Evolutionary conservation across 1,140 invertebrate species (phyloP).

Genomic region (Drosophila elegans): DNA sequence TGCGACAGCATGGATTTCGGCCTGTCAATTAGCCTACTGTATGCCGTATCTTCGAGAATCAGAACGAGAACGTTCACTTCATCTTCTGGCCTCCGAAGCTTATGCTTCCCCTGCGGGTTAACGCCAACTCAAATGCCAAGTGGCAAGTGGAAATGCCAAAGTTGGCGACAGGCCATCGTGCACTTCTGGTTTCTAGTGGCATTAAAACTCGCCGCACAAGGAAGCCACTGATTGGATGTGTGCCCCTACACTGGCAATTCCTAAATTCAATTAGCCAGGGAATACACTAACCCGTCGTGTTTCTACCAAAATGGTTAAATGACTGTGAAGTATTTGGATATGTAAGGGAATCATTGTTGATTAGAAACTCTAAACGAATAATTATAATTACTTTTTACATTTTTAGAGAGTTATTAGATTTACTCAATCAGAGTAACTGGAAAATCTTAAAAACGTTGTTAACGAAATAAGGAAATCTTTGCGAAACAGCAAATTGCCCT

Average conservation of each 20-base stretch:
- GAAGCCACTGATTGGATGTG: conserved; percentile 37
- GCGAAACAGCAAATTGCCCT: too few relatives aligned
- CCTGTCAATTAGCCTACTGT: conserved; percentile 68
- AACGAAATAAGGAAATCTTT: too few relatives aligned
- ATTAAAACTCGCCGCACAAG: conserved; percentile 37
- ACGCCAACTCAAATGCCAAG: conserved; percentile 61
- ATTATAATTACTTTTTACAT: too few relatives aligned
- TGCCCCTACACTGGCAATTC: background rate
- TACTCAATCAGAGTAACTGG: too few relatives aligned
- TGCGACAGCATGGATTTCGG: conserved; percentile 15
- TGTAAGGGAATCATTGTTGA: too few relatives aligned
- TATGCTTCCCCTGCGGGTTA: conserved; percentile 19
- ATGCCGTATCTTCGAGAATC: conserved; percentile 15
- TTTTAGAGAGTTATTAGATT: too few relatives aligned
- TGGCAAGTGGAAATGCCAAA: conserved; percentile 66
- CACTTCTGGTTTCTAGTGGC: conserved; percentile 50
- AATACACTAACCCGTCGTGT: too few relatives aligned
- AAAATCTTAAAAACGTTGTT: too few relatives aligned
- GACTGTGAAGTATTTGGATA: too few relatives aligned
- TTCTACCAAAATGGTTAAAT: too few relatives aligned
- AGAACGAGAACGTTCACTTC: conserved; percentile 65
- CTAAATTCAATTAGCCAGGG: background rate
- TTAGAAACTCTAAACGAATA: too few relatives aligned
- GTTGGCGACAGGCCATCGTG: conserved; percentile 48
- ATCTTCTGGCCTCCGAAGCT: conserved; percentile 5